Conservation (phyloP, 2,113 vertebrate species). For the Perognathus longimembris region DNA sequence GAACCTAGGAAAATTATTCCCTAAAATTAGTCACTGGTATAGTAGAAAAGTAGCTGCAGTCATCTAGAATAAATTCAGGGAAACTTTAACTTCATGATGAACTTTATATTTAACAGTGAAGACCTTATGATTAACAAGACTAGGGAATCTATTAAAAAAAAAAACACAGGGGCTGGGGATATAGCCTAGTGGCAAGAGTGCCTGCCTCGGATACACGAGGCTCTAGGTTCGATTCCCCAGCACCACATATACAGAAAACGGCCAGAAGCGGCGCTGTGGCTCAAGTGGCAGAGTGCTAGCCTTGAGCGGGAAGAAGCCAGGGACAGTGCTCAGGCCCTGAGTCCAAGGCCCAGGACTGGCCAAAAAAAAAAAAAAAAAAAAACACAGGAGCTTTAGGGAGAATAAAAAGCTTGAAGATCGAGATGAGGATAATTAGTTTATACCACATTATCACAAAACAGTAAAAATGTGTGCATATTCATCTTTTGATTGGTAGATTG, state of each 20-base stretch:
- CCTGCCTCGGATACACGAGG: too few relatives aligned
- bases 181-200: too few relatives aligned
- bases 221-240: too few relatives aligned
- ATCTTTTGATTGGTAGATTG: not conserved
- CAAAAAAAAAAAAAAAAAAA: too few relatives aligned
- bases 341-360: too few relatives aligned
- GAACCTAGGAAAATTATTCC: conserved; percentile 26
- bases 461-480: conserved; percentile 5
- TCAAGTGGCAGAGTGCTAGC: too few relatives aligned
- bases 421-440: conserved; percentile 17
- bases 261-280: too few relatives aligned
- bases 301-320: too few relatives aligned
- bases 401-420: not conserved
- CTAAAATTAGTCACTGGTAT: conserved; percentile 55
- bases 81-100: conserved; percentile 44
- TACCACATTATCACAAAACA: not conserved
- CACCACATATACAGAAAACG: too few relatives aligned
- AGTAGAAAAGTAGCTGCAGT: conserved; percentile 34
- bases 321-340: too few relatives aligned
- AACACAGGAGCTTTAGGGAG: conserved; percentile 29
- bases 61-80: conserved; percentile 31
- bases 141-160: not conserved
- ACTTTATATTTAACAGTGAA: conserved; percentile 50
- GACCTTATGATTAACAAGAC: conserved; percentile 35
- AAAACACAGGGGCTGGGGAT: too few relatives aligned